Base-by-base conservation (phyloP, 2,888 invertebrate species). In the Acanthoscelides obtectus region DNA sequence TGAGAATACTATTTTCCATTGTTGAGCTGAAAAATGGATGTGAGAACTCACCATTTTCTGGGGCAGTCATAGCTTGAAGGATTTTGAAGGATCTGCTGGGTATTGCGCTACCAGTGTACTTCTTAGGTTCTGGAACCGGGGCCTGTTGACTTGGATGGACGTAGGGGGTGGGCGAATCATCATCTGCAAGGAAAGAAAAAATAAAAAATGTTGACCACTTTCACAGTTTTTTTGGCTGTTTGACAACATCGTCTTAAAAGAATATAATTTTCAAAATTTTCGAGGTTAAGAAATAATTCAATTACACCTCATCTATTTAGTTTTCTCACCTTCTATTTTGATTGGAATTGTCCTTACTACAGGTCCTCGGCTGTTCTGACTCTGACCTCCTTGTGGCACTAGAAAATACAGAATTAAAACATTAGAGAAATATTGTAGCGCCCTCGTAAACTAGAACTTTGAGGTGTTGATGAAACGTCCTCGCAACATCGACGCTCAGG, bases 1-100 rank as follows among this genome's bases (percentile, higher is more conserved):
- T 45, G 45, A 45, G 45, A 17, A 45, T 45, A 45, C 17, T 45
- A 45, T 17, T 12, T 45, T 45, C 17, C 45, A 45, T 12, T 45
- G 45, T 3, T 45, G 45, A 45, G 45, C 45, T 45, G 45, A 45
- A 12, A 45, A 12, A 12, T 45, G 17, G 3, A 45, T 6, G 45
- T 25, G 8, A 8, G 17, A 45, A 12, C 45, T 73, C 75, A 75
- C 71, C 72, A 75, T 75, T 70, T 71, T 73, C 71, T 71, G 69
- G 63, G 74, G 90, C 89, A 76, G 93, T 93, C 93, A 93, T 93
- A 69, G 92, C 92, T 85, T 94, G 94, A 71, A 94, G 86, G 82
- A 93, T 91, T 84, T 90, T 91, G 86, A 94, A 94, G 65, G 93
- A 92, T 83, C 92, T 89, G 76, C 93, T 93, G 70, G 94, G 94